Evolutionary conservation across 2,113 vertebrate species (phyloP).

Genomic region (Mobula hypostoma): DNA sequence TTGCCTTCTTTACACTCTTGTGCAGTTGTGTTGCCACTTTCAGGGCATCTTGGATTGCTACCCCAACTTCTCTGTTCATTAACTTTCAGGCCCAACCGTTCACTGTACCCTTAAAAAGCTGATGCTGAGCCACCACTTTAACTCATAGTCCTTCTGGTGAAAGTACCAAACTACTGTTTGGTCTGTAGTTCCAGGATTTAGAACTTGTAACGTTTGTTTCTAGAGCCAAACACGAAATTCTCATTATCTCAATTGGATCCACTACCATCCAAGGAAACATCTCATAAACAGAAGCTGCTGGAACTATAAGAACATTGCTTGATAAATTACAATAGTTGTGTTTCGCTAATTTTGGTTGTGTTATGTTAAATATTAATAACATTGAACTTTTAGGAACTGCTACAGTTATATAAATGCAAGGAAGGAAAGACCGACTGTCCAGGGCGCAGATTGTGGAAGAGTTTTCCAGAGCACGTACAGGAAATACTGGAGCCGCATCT

Average conservation of each 20-base stretch:
- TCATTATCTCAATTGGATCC: not conserved
- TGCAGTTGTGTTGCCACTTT: no score
- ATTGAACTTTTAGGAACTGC: constrained; percentile 67
- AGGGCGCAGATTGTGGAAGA: constrained; percentile 83
- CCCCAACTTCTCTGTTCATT: no score
- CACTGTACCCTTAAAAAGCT: no score
- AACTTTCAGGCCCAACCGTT: no score
- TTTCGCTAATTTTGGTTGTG: not conserved
- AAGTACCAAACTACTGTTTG: no score
- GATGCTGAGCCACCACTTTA: no score
- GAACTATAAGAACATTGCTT: not conserved
- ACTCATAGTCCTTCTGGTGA: no score
- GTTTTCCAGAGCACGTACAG: constrained; percentile 90
- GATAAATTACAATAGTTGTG: not conserved
- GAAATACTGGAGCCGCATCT: constrained; percentile 95
- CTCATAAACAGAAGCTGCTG: not conserved
- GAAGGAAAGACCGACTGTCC: constrained; percentile 71
- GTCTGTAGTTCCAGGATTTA: no score
- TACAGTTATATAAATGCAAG: constrained; percentile 83
- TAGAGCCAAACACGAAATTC: not conserved
- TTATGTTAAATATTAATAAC: constrained; percentile 41
- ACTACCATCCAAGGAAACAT: not conserved
- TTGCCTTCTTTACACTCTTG: no score
- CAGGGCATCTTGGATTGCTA: no score
- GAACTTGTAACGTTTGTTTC: not conserved